A percentile compares a stretch with the other conserved stretches of the same genome.
Conservation (phyloP, 53 echinoderm and acorn worm species). For the Crossaster papposus region DNA sequence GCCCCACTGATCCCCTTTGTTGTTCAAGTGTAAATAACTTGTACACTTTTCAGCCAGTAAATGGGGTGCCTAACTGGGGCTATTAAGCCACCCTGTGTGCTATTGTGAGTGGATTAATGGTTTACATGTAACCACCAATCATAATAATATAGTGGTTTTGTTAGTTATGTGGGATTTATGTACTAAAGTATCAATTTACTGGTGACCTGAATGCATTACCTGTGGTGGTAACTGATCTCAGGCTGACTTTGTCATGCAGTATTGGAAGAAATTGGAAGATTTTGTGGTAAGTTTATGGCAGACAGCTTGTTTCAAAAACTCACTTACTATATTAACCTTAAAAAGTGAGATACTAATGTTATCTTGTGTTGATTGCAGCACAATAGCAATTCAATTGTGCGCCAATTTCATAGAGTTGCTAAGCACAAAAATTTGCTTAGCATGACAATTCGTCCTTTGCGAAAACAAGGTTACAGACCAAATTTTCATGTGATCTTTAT, state of each 20-base stretch:
- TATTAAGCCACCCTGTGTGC: constrained; percentile 48
- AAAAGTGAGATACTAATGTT: neutral
- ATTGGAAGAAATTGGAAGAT: neutral
- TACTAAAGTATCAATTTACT: neutral
- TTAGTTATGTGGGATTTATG: constrained; percentile 1
- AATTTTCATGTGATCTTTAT: no score
- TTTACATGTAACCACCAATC: constrained; percentile 15
- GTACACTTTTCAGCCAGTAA: neutral
- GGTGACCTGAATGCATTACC: neutral
- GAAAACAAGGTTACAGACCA: no score
- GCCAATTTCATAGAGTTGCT: no score
- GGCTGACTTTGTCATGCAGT: neutral
- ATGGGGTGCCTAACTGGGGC: neutral
- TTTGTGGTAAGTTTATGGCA: neutral
- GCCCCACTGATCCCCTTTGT: neutral
- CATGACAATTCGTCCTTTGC: no score
- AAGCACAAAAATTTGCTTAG: no score
- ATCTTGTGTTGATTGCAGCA: neutral
- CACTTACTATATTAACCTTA: no score
- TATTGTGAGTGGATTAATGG: constrained; percentile 21
- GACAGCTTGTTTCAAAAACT: no score
- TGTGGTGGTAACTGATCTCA: constrained; percentile 10
- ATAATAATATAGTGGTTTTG: no score
- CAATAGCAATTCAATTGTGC: no score
- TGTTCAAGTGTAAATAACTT: constrained; percentile 21